Conservation (phyloP, 2,113 vertebrate genomes). For the Festucalex cinctus region DNA sequence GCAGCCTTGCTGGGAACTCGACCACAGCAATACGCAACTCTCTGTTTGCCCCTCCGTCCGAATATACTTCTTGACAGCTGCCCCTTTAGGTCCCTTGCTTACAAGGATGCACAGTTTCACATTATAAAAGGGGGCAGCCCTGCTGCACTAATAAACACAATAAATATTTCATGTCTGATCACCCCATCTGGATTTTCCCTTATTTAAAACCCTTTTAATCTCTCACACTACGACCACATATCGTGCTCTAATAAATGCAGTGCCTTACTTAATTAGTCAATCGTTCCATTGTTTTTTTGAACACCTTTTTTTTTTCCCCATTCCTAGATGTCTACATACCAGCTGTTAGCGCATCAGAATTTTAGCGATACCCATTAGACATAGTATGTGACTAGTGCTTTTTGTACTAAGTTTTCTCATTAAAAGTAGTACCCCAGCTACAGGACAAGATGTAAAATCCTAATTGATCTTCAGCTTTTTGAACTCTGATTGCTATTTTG, state of each 20-base stretch:
- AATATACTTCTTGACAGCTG: conserved; percentile 5
- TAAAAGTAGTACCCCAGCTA: too few species aligned
- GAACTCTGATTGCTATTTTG: too few species aligned
- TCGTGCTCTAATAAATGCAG: neutral
- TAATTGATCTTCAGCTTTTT: too few species aligned
- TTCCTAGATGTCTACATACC: neutral
- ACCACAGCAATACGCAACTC: conserved; percentile 20
- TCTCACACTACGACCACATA: conserved; percentile 5
- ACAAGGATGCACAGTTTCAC: neutral
- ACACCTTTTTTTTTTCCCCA: neutral
- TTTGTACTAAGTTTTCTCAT: too few species aligned
- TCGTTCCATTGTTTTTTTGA: neutral
- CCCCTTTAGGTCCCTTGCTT: conserved; percentile 16
- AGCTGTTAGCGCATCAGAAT: neutral
- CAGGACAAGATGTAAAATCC: too few species aligned
- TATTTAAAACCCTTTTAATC: conserved; percentile 46
- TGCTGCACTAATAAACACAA: conserved; percentile 16
- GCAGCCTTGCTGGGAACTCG: conserved; percentile 40
- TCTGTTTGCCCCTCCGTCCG: neutral
- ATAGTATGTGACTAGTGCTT: too few species aligned
- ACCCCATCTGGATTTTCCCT: conserved; percentile 33
- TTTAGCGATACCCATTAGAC: too few species aligned
- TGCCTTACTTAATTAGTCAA: neutral
- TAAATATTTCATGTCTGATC: conserved; percentile 16
- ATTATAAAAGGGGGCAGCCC: conserved; percentile 18